Conservation (phyloP, 2,113 vertebrate species). For the Percina caprodes region DNA sequence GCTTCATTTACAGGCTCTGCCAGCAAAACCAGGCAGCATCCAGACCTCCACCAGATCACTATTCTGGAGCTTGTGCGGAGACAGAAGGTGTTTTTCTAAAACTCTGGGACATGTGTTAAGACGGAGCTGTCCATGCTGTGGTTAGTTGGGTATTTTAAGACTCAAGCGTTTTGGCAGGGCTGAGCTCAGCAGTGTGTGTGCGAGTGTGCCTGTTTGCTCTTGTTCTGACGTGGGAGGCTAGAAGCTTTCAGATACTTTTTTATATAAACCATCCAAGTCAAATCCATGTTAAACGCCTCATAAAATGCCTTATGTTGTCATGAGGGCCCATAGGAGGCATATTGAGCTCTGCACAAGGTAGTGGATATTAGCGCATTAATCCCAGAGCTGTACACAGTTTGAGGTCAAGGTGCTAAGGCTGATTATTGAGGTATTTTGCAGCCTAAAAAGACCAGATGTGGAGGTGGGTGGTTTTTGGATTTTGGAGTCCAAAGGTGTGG, state of each 20-base stretch:
- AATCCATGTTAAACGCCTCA: conserved; percentile 69
- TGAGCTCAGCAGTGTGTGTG: background rate
- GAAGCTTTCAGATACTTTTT: conserved; percentile 38
- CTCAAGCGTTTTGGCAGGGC: conserved; percentile 38
- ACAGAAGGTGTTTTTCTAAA: conserved; percentile 49
- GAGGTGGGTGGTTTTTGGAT: conserved; percentile 43
- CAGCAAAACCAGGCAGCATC: conserved; percentile 45
- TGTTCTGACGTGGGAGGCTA: conserved; percentile 46
- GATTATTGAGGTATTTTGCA: conserved; percentile 43
- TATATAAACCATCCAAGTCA: conserved; percentile 42
- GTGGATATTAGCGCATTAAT: conserved; percentile 53
- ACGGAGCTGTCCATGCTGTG: conserved; percentile 13
- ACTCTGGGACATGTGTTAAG: conserved; percentile 41
- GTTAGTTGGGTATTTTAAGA: conserved; percentile 45
- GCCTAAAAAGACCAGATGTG: conserved; percentile 25
- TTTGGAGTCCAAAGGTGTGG: conserved; percentile 43
- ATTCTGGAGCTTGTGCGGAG: conserved; percentile 20
- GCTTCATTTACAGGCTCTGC: conserved; percentile 58
- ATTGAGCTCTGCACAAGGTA: conserved; percentile 54
- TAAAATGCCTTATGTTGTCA: conserved; percentile 65
- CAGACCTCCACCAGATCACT: conserved; percentile 36
- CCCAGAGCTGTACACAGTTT: background rate
- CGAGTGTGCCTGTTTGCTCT: conserved; percentile 24
- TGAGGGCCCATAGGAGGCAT: conserved; percentile 53
- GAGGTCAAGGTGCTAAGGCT: conserved; percentile 50